Conservation (phyloP, 2,888 invertebrate genomes). For the Koerneria pararmatus region DNA sequence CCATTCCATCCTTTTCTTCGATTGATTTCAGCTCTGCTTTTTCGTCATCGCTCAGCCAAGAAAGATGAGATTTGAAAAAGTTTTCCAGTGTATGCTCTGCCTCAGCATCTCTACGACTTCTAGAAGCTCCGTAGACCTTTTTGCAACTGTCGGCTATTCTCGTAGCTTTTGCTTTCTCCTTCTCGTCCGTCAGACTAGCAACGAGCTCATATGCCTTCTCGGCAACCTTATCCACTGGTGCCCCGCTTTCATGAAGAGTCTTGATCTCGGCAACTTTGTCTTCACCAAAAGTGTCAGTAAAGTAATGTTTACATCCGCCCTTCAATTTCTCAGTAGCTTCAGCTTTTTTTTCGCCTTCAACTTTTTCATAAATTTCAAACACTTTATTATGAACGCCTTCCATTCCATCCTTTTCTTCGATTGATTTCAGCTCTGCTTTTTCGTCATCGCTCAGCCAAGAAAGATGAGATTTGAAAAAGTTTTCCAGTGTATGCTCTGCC, state of each 20-base stretch:
- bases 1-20: slow-evolving; percentile 17
- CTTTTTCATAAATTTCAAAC: slow-evolving; percentile 12
- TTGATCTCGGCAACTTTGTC: slow-evolving; percentile 34
- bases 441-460: slow-evolving; percentile 17
- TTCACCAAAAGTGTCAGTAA: slow-evolving; percentile 35
- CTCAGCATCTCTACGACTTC: slow-evolving; percentile 17
- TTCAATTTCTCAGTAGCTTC: slow-evolving; percentile 27
- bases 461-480: too few species aligned
- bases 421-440: slow-evolving; percentile 14
- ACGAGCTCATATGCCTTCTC: slow-evolving; percentile 25
- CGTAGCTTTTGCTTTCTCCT: slow-evolving; percentile 10
- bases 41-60: slow-evolving; percentile 26
- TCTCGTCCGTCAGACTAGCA: slow-evolving; percentile 27
- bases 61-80: too few species aligned
- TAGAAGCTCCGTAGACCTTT: slow-evolving; percentile 20
- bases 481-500: too few species aligned
- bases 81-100: slow-evolving; percentile 22
- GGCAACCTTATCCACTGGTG: slow-evolving; percentile 17
- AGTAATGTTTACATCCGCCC: slow-evolving; percentile 16
- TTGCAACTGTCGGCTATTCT: slow-evolving; percentile 21
- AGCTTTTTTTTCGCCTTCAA: slow-evolving; percentile 32
- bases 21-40: slow-evolving; percentile 23
- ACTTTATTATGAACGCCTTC: slow-evolving; percentile 8
- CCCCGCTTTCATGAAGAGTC: slow-evolving; percentile 39
- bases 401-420: slow-evolving; percentile 10